phyloP scores from a whole-genome alignment of 2,797 vertebrate species.

The Liasis olivaceus region DNA sequence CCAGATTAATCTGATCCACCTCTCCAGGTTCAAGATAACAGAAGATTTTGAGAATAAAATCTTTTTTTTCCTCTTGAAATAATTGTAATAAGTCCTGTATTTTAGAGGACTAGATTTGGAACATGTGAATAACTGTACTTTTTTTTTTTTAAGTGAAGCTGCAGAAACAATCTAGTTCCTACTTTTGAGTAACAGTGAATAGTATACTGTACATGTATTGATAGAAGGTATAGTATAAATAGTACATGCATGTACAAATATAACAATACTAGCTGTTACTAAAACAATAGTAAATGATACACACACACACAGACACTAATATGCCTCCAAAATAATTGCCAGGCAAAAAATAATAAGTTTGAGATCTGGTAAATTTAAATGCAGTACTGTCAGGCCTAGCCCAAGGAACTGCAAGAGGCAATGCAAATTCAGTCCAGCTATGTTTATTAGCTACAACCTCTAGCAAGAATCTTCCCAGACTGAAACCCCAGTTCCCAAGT shows the following conservation, averaged over 20 bases:
- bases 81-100: slow-evolving; percentile 23
- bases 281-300: too few relatives aligned
- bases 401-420: too few relatives aligned
- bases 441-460: too few relatives aligned
- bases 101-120: slow-evolving; percentile 28
- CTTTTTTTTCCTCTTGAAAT: slow-evolving; percentile 11
- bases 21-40: slow-evolving; percentile 38
- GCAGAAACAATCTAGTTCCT: not conserved
- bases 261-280: too few relatives aligned
- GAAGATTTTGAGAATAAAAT: slow-evolving; percentile 44
- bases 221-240: not conserved
- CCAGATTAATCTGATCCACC: slow-evolving; percentile 57
- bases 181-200: not conserved
- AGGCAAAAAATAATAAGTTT: not conserved
- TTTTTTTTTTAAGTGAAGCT: not conserved
- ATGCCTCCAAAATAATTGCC: not conserved
- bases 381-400: too few relatives aligned
- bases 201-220: not conserved
- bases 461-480: too few relatives aligned
- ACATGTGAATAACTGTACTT: not conserved
- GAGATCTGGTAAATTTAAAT: not conserved
- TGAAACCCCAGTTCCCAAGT: too few relatives aligned
- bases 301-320: not conserved
- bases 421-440: too few relatives aligned
- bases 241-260: not conserved